A percentile compares a stretch with the other conserved stretches of the same genome.
Conservation (phyloP, 2,113 vertebrate species). For the Ammodytes marinus region DNA sequence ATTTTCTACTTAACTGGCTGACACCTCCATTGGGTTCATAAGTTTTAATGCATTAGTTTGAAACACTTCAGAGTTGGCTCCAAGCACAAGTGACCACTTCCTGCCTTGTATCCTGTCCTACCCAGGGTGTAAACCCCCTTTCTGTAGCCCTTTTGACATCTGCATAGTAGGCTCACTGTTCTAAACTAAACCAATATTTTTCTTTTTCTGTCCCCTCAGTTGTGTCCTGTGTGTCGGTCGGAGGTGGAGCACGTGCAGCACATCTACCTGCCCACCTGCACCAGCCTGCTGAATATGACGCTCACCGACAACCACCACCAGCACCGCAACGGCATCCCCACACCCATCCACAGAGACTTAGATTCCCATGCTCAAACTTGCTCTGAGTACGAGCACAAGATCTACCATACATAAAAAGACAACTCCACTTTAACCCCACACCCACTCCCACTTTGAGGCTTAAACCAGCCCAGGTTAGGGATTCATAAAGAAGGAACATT, state of each 20-base stretch:
- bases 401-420: constrained; percentile 65
- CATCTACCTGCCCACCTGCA: constrained; percentile 96
- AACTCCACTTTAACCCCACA: neutral
- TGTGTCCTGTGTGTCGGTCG: constrained; percentile 94
- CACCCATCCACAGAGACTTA: constrained; percentile 75
- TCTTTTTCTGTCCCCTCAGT: constrained; percentile 74
- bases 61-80: neutral
- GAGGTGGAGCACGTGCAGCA: constrained; percentile 95
- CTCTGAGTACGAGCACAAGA: constrained; percentile 80
- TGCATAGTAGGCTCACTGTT: neutral
- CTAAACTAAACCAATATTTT: neutral
- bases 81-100: neutral
- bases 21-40: neutral
- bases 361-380: constrained; percentile 65
- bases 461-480: neutral
- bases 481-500: constrained; percentile 26
- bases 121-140: neutral
- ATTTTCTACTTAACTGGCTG: neutral
- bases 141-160: neutral
- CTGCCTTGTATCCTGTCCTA: neutral
- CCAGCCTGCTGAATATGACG: constrained; percentile 94
- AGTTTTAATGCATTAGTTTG: neutral
- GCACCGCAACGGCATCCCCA: constrained; percentile 63
- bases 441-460: constrained; percentile 36
- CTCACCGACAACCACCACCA: constrained; percentile 81